These are phyloP conservation scores for Acrocephalus arundinaceus DNA, from an alignment of 2,113 vertebrate species.

Conservation along the genomic window DNA sequence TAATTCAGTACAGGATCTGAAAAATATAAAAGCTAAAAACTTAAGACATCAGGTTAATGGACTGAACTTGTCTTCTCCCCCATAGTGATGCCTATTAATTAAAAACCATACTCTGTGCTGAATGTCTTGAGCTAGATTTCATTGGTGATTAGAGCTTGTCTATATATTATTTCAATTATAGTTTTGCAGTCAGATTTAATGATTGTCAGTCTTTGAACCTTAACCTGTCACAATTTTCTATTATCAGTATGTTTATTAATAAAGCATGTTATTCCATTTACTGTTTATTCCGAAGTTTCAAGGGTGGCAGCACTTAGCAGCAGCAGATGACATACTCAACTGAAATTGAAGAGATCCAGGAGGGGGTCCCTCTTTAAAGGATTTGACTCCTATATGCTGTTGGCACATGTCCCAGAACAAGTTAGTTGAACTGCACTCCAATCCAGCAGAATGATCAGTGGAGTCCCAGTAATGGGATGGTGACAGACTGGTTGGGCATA, in stretches of 20 bases:
- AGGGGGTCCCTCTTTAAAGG: background rate
- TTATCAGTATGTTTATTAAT: background rate
- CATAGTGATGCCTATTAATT: background rate
- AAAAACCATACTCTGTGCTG: background rate
- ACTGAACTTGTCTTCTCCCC: background rate
- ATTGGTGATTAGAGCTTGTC: background rate
- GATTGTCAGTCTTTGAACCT: background rate
- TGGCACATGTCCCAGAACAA: background rate
- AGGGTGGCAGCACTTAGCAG: background rate
- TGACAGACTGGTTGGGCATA: background rate
- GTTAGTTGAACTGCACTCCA: background rate
- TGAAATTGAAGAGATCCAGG: background rate
- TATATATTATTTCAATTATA: background rate
- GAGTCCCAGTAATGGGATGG: background rate
- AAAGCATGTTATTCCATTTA: background rate
- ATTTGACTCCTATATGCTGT: background rate
- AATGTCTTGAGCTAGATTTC: background rate
- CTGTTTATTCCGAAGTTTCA: background rate
- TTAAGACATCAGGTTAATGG: background rate
- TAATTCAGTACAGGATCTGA: background rate
- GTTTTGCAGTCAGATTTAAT: background rate
- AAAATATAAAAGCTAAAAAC: background rate
- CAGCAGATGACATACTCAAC: background rate
- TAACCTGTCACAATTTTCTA: background rate
- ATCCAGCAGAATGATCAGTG: background rate